Evolutionary conservation across 2,113 vertebrate genomes (phyloP).

Genomic region (Rattus rattus): DNA sequence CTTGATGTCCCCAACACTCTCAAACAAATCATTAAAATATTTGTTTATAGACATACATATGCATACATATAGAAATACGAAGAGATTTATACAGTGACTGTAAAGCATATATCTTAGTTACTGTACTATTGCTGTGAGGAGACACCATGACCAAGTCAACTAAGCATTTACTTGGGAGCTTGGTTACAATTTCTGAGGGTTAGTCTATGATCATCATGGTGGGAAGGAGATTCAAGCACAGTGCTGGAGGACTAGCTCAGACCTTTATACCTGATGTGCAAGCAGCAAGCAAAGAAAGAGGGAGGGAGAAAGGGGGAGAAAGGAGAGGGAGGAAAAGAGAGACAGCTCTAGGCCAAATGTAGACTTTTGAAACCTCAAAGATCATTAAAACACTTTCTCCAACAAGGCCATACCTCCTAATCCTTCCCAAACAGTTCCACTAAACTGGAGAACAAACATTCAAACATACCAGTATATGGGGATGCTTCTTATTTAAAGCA

Average conservation of each 20-base stretch:
- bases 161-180: background rate
- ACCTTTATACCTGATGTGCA: background rate
- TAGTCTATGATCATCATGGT: background rate
- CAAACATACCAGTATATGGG: background rate
- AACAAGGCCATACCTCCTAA: background rate
- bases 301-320: accelerated
- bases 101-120: background rate
- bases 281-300: background rate
- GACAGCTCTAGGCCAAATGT: background rate
- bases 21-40: slow-evolving; percentile 8
- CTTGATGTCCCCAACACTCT: background rate
- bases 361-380: background rate
- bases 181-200: background rate
- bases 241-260: background rate
- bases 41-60: background rate
- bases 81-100: background rate
- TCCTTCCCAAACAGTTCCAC: background rate
- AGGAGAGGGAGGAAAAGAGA: background rate
- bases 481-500: background rate
- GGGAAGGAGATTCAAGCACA: background rate
- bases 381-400: background rate
- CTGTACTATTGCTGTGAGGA: background rate
- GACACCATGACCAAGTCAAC: background rate
- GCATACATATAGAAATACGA: background rate
- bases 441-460: background rate